Conservation (phyloP, 1,140 invertebrate genomes). For the Chrysoperla carnea region DNA sequence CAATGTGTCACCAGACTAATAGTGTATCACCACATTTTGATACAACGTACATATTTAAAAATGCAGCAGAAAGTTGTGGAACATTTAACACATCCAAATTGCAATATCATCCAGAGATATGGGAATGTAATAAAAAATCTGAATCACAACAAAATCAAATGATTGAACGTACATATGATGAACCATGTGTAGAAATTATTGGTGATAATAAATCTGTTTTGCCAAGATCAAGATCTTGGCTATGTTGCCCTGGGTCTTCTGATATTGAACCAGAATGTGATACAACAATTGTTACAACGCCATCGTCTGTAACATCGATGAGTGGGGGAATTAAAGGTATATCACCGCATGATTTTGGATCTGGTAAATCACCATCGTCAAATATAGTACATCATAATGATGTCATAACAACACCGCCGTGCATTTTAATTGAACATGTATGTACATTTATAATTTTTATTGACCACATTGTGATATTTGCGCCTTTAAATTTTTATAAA, state of each 20-base stretch:
- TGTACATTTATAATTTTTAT: neutral
- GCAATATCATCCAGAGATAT: neutral
- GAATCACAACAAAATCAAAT: neutral
- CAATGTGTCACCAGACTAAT: too few relatives aligned
- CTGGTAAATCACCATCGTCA: slow-evolving; percentile 1
- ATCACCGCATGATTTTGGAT: neutral
- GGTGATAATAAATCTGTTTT: slow-evolving; percentile 11
- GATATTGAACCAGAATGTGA: slow-evolving; percentile 1
- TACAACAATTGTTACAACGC: slow-evolving; percentile 14
- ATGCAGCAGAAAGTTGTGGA: neutral
- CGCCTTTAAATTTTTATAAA: too few relatives aligned
- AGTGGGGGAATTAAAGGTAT: slow-evolving; percentile 1
- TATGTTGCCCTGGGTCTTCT: slow-evolving; percentile 20
- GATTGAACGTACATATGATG: slow-evolving; percentile 19
- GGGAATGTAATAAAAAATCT: neutral
- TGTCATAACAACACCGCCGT: slow-evolving; percentile 15
- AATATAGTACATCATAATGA: slow-evolving; percentile 2
- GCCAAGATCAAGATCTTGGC: slow-evolving; percentile 16
- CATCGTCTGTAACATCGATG: slow-evolving; percentile 12
- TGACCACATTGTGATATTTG: too few relatives aligned
- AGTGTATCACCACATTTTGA: neutral
- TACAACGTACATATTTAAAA: neutral
- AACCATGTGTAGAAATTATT: slow-evolving; percentile 13
- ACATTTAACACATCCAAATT: neutral
- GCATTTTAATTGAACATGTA: slow-evolving; percentile 1